A percentile compares a stretch with the other conserved stretches of the same genome.
These are phyloP conservation scores for Arion vulgaris DNA, from an alignment of 1,140 invertebrate genomes.

Conservation along the genomic window DNA sequence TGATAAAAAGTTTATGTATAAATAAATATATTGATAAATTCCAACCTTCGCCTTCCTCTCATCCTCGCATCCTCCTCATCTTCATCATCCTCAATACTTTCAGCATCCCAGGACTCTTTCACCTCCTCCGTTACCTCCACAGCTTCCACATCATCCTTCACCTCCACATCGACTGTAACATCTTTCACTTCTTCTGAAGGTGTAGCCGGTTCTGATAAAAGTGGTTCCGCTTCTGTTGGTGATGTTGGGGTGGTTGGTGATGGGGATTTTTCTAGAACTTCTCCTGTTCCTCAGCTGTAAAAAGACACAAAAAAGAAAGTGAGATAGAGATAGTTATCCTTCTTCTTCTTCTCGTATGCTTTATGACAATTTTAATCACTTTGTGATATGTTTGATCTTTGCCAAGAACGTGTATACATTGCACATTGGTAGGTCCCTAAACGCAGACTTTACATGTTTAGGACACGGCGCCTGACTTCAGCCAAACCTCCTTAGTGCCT, in stretches of 20 bases:
- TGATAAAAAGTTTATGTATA: no score
- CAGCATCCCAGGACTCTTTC: slow-evolving; percentile 56
- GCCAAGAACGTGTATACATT: no score
- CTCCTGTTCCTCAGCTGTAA: neutral
- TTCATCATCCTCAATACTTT: slow-evolving; percentile 49
- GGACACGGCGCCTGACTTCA: no score
- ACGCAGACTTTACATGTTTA: no score
- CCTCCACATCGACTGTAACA: slow-evolving; percentile 44
- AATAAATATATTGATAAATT: neutral
- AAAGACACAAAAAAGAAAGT: neutral
- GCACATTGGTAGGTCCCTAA: no score
- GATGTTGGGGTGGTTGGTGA: slow-evolving; percentile 31
- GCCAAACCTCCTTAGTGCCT: no score
- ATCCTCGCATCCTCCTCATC: slow-evolving; percentile 22
- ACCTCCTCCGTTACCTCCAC: slow-evolving; percentile 46
- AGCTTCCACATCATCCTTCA: slow-evolving; percentile 41
- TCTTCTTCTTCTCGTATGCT: no score
- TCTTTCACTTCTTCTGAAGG: slow-evolving; percentile 24
- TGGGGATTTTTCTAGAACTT: slow-evolving; percentile 39
- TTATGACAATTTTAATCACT: no score
- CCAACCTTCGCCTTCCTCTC: slow-evolving; percentile 28
- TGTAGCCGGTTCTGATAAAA: neutral
- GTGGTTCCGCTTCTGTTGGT: neutral
- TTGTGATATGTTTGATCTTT: no score
- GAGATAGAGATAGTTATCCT: no score